Conservation (phyloP, 64 coral and sea anemone genomes). For the Stylophora pistillata region DNA sequence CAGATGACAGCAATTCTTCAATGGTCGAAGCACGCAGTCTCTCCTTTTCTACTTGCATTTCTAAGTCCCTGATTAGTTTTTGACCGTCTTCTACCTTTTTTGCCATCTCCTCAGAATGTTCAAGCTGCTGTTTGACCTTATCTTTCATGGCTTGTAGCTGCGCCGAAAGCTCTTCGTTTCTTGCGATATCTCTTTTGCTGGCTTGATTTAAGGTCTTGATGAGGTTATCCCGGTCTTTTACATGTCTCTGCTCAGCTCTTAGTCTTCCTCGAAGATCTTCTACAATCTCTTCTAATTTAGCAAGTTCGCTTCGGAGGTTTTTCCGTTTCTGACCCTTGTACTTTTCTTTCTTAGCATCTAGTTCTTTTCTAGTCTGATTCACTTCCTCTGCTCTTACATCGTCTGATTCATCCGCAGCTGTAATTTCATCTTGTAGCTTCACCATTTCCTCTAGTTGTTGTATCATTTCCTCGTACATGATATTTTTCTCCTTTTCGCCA, state of each 20-base stretch:
- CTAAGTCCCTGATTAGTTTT: slow-evolving; percentile 79
- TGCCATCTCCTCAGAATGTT: slow-evolving; percentile 78
- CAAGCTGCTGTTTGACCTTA: slow-evolving; percentile 52
- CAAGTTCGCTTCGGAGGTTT: slow-evolving; percentile 17
- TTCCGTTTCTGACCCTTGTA: slow-evolving; percentile 37
- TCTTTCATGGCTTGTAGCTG: slow-evolving; percentile 68
- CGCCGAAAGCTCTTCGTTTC: slow-evolving; percentile 46
- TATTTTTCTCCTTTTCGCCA: slow-evolving; percentile 34
- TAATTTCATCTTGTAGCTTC: slow-evolving; percentile 48
- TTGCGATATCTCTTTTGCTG: slow-evolving; percentile 22
- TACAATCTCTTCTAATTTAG: not conserved
- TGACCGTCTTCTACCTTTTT: slow-evolving; percentile 87
- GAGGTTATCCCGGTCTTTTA: slow-evolving; percentile 30
- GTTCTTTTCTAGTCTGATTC: slow-evolving; percentile 11
- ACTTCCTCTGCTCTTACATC: not conserved
- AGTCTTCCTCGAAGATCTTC: slow-evolving; percentile 38
- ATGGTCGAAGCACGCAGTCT: slow-evolving; percentile 71
- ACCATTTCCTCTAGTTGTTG: slow-evolving; percentile 59
- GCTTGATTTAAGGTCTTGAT: slow-evolving; percentile 46
- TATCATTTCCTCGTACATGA: slow-evolving; percentile 43
- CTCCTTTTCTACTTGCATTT: slow-evolving; percentile 82
- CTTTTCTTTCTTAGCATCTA: slow-evolving; percentile 41
- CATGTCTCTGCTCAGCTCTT: slow-evolving; percentile 38
- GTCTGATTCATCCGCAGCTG: slow-evolving; percentile 50
- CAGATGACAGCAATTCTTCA: slow-evolving; percentile 65